Evolutionary conservation across 2,888 invertebrate species (phyloP).

Genomic region (Mesorhabditis sp.): DNA sequence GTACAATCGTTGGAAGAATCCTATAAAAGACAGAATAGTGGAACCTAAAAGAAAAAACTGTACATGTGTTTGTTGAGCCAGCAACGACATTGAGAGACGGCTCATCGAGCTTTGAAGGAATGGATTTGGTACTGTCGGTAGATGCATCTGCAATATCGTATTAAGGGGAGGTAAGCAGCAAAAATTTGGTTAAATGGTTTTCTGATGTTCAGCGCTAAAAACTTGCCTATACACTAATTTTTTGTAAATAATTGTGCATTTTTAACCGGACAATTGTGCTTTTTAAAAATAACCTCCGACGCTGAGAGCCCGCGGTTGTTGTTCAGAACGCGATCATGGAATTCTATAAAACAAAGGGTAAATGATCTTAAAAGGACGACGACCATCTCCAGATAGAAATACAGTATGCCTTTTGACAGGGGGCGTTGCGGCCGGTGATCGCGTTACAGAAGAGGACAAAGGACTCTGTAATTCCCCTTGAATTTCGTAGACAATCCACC

Average conservation of each 20-base stretch:
- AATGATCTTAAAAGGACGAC: no score
- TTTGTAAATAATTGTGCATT: no score
- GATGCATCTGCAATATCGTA: background rate
- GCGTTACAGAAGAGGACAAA: background rate
- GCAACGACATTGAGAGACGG: background rate
- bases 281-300: background rate
- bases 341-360: background rate
- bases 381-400: background rate
- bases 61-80: background rate
- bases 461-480: no score
- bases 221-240: no score
- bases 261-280: no score
- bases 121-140: background rate
- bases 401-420: background rate
- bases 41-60: no score
- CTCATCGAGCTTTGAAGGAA: background rate
- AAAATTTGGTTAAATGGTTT: background rate
- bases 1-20: constrained; percentile 1
- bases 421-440: background rate
- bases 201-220: background rate
- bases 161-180: background rate
- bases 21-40: background rate
- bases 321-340: background rate
- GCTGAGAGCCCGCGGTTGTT: background rate
- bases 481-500: no score